Conservation (phyloP, 2,888 invertebrate genomes). For the Acrobasis repandana region DNA sequence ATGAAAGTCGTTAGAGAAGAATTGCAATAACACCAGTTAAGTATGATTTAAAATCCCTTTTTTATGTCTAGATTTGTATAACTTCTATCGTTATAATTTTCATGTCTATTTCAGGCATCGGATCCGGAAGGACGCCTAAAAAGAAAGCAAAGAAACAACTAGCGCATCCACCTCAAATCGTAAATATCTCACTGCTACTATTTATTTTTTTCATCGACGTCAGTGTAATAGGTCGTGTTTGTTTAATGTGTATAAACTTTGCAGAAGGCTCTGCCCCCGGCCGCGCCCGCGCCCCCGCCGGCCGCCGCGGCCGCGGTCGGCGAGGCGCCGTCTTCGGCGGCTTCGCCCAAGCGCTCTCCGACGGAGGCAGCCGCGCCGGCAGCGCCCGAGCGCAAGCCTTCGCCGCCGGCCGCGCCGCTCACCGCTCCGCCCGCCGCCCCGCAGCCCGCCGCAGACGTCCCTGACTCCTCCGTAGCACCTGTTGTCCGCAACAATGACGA, state of each 20-base stretch:
- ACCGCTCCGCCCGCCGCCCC: slow-evolving; percentile 25
- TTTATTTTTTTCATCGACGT: slow-evolving; percentile 7
- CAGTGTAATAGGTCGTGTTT: too few species aligned
- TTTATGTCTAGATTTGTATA: slow-evolving; percentile 19
- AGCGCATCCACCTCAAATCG: slow-evolving; percentile 69
- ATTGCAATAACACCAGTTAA: slow-evolving; percentile 37
- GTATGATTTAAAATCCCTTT: slow-evolving; percentile 34
- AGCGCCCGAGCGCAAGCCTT: slow-evolving; percentile 28
- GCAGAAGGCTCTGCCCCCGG: slow-evolving; percentile 50
- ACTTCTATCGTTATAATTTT: slow-evolving; percentile 18
- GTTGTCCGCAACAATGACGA: slow-evolving; percentile 46
- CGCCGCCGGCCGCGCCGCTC: slow-evolving; percentile 38
- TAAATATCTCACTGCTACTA: slow-evolving; percentile 45
- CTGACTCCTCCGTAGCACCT: slow-evolving; percentile 51
- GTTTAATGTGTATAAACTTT: slow-evolving; percentile 24
- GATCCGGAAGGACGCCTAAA: slow-evolving; percentile 67
- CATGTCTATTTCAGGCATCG: slow-evolving; percentile 59
- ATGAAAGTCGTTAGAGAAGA: slow-evolving; percentile 20
- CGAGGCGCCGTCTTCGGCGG: slow-evolving; percentile 42
- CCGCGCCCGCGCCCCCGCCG: slow-evolving; percentile 28
- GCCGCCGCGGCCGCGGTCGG: slow-evolving; percentile 32
- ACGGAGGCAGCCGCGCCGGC: slow-evolving; percentile 45
- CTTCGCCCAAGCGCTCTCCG: slow-evolving; percentile 50
- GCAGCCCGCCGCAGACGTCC: slow-evolving; percentile 35
- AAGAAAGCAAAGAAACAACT: slow-evolving; percentile 72